These are phyloP conservation scores for Sebastes reedi DNA, from an alignment of 2,797 vertebrate species.

Conservation along the genomic window DNA sequence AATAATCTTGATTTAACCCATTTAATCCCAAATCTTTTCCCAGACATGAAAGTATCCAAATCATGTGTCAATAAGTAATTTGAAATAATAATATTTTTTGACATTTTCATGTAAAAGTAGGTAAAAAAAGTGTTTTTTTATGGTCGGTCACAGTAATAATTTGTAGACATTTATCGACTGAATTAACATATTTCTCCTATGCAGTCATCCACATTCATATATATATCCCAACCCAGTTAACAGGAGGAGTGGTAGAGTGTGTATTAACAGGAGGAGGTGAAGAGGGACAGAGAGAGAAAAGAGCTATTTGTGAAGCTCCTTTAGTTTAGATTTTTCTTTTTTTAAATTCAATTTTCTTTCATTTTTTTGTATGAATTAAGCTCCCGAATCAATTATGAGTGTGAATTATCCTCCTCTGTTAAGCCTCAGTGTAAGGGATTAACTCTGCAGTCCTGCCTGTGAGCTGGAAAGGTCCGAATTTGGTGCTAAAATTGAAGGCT, in stretches of 20 bases:
- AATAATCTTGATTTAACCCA: no score
- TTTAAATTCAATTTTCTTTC: constrained; percentile 31
- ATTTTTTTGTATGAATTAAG: constrained; percentile 48
- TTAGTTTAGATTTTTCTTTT: constrained; percentile 1
- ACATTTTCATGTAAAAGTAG: no score
- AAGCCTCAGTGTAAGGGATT: constrained; percentile 47
- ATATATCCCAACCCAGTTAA: no score
- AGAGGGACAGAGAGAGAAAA: not conserved
- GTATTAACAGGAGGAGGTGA: not conserved
- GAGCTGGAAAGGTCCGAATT: constrained; percentile 3
- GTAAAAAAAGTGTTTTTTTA: no score
- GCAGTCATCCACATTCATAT: no score
- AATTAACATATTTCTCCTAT: no score
- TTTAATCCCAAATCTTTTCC: no score
- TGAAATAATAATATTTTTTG: no score
- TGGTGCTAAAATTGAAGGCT: not conserved
- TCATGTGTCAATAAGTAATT: not conserved
- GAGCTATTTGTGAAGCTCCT: not conserved
- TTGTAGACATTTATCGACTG: no score
- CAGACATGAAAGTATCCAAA: not conserved
- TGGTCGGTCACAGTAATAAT: no score
- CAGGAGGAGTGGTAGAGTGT: not conserved
- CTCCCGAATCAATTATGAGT: constrained; percentile 49
- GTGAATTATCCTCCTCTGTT: constrained; percentile 47
- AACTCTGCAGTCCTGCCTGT: constrained; percentile 15